These are phyloP conservation scores for Psittacula derbiana DNA, from an alignment of 2,797 vertebrate species.

Conservation along the genomic window DNA sequence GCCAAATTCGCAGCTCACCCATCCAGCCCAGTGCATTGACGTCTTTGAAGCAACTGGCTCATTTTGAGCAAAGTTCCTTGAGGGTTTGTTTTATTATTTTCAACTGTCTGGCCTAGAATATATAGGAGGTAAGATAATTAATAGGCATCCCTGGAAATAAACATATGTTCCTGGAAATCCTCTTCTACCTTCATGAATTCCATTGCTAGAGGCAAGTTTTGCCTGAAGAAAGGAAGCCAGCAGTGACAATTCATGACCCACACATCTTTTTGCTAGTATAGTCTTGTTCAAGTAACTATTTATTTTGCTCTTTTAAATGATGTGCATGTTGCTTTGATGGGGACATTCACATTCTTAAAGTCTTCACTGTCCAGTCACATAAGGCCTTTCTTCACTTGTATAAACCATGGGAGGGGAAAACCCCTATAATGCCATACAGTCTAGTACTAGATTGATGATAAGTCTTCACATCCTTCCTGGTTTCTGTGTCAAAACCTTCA, in stretches of 20 bases:
- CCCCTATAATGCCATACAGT: not conserved
- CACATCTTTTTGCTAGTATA: not conserved
- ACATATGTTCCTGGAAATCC: not conserved
- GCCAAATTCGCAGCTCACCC: not conserved
- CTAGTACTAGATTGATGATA: not conserved
- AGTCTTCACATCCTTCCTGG: not conserved
- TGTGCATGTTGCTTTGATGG: not conserved
- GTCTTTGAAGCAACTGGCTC: not conserved
- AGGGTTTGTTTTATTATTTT: not conserved
- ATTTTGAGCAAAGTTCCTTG: not conserved
- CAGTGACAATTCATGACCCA: not conserved
- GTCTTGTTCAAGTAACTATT: not conserved
- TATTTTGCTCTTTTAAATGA: not conserved
- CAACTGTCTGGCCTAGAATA: not conserved
- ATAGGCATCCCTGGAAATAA: not conserved
- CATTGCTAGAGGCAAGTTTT: not conserved
- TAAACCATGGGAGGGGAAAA: not conserved
- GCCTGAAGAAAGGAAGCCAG: not conserved
- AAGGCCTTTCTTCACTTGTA: not conserved
- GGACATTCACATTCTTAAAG: not conserved
- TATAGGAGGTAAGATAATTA: not conserved
- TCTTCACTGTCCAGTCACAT: not conserved
- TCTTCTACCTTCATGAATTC: not conserved
- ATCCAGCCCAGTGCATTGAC: not conserved
- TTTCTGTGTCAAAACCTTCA: not conserved